Percentiles rank a stretch among this genome's conserved stretches.
Evolutionary conservation across 2,888 invertebrate species (phyloP).

Genomic region (Acanthosepion esculentum): DNA sequence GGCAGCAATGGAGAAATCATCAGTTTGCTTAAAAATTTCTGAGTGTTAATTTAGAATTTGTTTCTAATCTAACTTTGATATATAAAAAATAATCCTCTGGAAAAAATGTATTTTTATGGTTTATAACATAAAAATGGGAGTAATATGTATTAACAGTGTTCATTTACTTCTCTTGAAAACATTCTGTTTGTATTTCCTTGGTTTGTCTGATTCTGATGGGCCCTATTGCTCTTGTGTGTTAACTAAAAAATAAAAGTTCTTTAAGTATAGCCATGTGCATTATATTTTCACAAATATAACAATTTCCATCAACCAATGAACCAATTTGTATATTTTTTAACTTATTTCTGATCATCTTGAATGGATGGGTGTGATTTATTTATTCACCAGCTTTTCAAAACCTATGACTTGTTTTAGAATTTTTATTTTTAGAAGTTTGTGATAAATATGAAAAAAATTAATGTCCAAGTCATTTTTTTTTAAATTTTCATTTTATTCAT

Average conservation of each 20-base stretch:
- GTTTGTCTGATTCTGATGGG: neutral
- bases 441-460: neutral
- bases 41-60: neutral
- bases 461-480: neutral
- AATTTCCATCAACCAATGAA: neutral
- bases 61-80: neutral
- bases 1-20: neutral
- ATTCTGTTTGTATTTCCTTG: neutral
- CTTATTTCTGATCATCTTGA: neutral
- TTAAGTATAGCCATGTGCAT: neutral
- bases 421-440: neutral
- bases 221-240: neutral
- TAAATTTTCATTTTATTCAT: neutral
- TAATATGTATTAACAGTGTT: neutral
- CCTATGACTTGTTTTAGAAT: neutral
- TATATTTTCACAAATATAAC: neutral
- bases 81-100: neutral
- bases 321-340: neutral
- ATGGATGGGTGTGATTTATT: neutral
- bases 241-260: neutral
- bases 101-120: neutral
- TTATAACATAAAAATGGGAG: neutral
- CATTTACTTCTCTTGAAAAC: too few species aligned
- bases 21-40: neutral
- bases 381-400: neutral